A percentile compares a stretch with the other conserved stretches of the same genome.
These are phyloP conservation scores for Ascidia mentula DNA, from an alignment of 23 tunicate species.

Conservation along the genomic window DNA sequence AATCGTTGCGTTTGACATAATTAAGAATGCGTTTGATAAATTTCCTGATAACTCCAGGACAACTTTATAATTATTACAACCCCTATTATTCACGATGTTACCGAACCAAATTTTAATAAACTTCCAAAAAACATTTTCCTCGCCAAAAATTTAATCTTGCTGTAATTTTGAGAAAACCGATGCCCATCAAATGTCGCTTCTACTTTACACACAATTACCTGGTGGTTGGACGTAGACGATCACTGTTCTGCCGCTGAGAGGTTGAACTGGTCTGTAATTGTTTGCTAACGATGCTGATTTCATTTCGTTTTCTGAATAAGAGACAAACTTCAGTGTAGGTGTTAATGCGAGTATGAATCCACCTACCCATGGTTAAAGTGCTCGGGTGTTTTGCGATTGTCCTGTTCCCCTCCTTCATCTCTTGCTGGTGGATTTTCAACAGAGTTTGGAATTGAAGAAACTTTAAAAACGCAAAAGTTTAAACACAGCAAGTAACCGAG, in stretches of 20 bases:
- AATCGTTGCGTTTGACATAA: too few relatives aligned
- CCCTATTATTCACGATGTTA: too few relatives aligned
- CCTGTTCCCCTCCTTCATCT: background rate
- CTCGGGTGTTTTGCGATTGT: background rate
- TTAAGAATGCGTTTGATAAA: too few relatives aligned
- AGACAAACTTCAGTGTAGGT: background rate
- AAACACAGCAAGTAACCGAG: background rate
- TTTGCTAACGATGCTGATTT: background rate
- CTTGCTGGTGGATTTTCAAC: background rate
- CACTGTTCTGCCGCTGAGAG: constrained; percentile 7
- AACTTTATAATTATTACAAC: too few relatives aligned
- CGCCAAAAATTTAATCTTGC: too few relatives aligned
- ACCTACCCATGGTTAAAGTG: background rate
- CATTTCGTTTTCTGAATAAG: background rate
- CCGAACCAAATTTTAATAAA: too few relatives aligned
- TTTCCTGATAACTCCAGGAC: too few relatives aligned
- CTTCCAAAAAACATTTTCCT: too few relatives aligned
- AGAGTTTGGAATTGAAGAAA: constrained; percentile 35
- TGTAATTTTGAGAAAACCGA: too few relatives aligned
- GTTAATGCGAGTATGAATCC: background rate
- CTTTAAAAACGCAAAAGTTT: constrained; percentile 6
- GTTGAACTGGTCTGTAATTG: constrained; percentile 65
- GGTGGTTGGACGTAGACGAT: constrained; percentile 6
- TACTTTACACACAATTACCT: too few relatives aligned
- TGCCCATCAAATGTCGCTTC: too few relatives aligned